Conservation (phyloP, 92 coral and sea anemone genomes). For the Paragorgia papillata region DNA sequence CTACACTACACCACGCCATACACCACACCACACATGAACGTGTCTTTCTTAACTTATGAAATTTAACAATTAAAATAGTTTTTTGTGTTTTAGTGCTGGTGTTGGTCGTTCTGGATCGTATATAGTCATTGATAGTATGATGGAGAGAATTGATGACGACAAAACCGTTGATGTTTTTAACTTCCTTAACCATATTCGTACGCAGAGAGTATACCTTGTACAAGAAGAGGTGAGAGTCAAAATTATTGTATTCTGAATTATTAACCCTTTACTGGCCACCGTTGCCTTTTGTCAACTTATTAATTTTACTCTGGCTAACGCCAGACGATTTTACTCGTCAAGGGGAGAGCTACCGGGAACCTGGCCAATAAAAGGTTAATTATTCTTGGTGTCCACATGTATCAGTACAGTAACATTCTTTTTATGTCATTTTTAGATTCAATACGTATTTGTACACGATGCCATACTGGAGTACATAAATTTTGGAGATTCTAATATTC, state of each 20-base stretch:
- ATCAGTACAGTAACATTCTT: background rate
- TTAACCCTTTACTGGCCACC: no score
- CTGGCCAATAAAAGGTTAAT: no score
- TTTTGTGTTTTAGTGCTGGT: conserved; percentile 81
- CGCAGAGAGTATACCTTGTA: conserved; percentile 84
- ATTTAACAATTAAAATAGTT: no score
- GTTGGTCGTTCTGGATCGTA: conserved; percentile 97
- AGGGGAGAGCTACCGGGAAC: no score
- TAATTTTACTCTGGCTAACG: no score
- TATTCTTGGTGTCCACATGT: no score
- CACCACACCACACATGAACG: no score
- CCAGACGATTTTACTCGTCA: no score
- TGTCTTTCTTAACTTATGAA: no score
- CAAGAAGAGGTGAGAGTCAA: conserved; percentile 77
- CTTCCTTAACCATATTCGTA: conserved; percentile 86
- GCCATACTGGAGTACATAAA: conserved; percentile 72
- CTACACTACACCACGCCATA: no score
- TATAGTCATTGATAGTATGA: conserved; percentile 93
- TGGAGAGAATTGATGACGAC: conserved; percentile 71
- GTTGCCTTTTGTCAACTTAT: no score
- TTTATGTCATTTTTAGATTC: conserved; percentile 64
- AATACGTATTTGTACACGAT: conserved; percentile 91
- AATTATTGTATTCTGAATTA: background rate
- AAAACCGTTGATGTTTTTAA: conserved; percentile 76
- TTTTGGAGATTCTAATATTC: conserved; percentile 66